A percentile compares a stretch with the other conserved stretches of the same genome.
Evolutionary conservation across 2,888 invertebrate genomes (phyloP).

Genomic region (Platyscelio sp.): DNA sequence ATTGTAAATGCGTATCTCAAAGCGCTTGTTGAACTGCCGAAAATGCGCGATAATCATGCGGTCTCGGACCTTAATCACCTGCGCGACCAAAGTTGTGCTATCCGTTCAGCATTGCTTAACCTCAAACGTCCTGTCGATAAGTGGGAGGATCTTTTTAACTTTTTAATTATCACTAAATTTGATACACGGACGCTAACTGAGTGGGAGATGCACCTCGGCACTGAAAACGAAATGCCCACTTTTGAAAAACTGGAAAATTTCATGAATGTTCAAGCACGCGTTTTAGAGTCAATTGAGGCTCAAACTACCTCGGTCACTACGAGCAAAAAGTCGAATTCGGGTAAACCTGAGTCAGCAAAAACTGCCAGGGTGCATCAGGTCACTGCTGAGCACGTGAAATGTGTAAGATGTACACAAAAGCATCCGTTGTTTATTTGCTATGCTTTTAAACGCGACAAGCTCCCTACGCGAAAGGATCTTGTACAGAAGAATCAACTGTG

Average conservation of each 20-base stretch:
- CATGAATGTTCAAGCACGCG: neutral
- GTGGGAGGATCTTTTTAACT: neutral
- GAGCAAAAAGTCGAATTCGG: neutral
- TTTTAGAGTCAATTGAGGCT: neutral
- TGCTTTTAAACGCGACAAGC: constrained; percentile 2
- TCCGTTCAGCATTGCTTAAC: neutral
- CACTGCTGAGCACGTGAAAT: neutral
- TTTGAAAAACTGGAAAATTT: neutral
- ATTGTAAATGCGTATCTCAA: neutral
- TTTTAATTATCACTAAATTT: neutral
- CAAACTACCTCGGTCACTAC: neutral
- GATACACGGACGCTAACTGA: neutral
- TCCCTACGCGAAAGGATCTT: neutral
- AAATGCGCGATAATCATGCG: neutral
- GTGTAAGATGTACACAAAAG: neutral
- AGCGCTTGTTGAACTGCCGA: neutral
- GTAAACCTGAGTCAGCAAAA: neutral
- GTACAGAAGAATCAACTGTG: neutral
- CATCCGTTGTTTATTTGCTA: neutral
- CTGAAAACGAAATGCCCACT: neutral
- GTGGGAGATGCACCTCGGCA: neutral
- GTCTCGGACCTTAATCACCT: neutral
- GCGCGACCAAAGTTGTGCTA: neutral
- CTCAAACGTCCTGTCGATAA: neutral
- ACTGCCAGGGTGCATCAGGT: neutral